phyloP scores from a whole-genome alignment of 2,797 vertebrate species.

The Masticophis lateralis region DNA sequence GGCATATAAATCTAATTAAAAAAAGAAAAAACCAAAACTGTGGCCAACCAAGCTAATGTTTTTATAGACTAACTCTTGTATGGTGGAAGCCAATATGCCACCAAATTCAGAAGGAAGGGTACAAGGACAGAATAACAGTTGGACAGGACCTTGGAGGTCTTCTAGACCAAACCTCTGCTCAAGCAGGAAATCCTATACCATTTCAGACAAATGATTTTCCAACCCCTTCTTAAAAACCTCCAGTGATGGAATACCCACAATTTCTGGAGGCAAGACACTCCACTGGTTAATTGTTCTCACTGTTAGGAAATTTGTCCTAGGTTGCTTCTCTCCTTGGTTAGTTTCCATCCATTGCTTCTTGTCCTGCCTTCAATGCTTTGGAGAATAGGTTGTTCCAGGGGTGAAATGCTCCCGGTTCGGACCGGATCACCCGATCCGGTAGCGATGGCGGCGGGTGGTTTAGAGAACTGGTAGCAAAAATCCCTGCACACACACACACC shows the following conservation, averaged over 20 bases:
- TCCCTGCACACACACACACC: too few species aligned
- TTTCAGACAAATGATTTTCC: neutral
- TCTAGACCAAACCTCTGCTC: neutral
- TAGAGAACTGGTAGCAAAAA: too few species aligned
- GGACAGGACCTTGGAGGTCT: neutral
- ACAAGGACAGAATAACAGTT: neutral
- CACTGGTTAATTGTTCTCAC: neutral
- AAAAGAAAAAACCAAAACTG: too few species aligned
- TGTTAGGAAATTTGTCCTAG: neutral
- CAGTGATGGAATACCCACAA: neutral
- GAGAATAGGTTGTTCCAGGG: neutral
- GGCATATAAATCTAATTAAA: too few species aligned
- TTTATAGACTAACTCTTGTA: neutral
- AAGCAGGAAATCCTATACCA: neutral
- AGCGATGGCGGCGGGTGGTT: too few species aligned
- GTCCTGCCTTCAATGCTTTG: neutral
- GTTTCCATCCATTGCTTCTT: neutral
- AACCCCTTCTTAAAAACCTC: neutral
- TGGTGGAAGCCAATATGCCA: neutral
- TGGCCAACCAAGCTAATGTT: too few species aligned
- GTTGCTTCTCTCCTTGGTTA: neutral
- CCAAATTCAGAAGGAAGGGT: neutral
- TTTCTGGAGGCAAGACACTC: neutral
- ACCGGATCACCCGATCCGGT: too few species aligned
- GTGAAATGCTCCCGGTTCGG: too few species aligned